Percentiles rank a stretch among this genome's conserved stretches.
These are phyloP conservation scores for Ectemnius continuus DNA, from an alignment of 2,888 invertebrate genomes.

Conservation along the genomic window DNA sequence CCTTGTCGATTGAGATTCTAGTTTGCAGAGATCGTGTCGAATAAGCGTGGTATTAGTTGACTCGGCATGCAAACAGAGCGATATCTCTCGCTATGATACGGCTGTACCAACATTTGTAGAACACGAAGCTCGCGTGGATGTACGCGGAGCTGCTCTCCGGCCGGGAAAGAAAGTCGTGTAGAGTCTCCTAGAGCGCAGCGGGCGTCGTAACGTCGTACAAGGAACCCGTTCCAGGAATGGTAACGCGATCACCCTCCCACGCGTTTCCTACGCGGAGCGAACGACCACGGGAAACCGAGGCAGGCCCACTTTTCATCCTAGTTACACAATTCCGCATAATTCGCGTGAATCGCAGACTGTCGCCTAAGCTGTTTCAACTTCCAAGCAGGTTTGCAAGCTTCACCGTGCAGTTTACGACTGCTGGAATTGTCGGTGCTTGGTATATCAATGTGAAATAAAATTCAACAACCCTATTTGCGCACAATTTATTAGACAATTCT, in stretches of 20 bases:
- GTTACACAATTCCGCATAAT: slow-evolving; percentile 58
- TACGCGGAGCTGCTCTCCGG: too few species aligned
- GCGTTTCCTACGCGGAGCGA: slow-evolving; percentile 35
- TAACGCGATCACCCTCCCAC: slow-evolving; percentile 22
- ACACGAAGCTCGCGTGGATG: too few species aligned
- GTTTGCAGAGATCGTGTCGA: too few species aligned
- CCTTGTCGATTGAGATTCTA: too few species aligned
- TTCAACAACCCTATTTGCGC: too few species aligned
- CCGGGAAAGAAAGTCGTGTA: too few species aligned
- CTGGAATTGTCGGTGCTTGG: slow-evolving; percentile 39
- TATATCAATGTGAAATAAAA: not conserved
- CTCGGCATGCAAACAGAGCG: too few species aligned
- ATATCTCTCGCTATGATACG: too few species aligned
- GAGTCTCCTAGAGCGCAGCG: not conserved
- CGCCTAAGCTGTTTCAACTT: not conserved
- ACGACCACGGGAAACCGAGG: not conserved
- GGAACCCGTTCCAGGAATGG: not conserved
- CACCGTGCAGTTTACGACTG: slow-evolving; percentile 4
- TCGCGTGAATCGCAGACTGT: slow-evolving; percentile 24
- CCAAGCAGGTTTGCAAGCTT: slow-evolving; percentile 32
- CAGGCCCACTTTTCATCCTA: slow-evolving; percentile 44
- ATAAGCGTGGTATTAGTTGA: too few species aligned
- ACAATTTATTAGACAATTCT: too few species aligned
- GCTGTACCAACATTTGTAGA: too few species aligned
- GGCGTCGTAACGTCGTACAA: not conserved